Evolutionary conservation across 2,888 invertebrate species (phyloP), one percentile per base, ranked within the genome.

Genomic region (Aphodius granarius): DNA sequence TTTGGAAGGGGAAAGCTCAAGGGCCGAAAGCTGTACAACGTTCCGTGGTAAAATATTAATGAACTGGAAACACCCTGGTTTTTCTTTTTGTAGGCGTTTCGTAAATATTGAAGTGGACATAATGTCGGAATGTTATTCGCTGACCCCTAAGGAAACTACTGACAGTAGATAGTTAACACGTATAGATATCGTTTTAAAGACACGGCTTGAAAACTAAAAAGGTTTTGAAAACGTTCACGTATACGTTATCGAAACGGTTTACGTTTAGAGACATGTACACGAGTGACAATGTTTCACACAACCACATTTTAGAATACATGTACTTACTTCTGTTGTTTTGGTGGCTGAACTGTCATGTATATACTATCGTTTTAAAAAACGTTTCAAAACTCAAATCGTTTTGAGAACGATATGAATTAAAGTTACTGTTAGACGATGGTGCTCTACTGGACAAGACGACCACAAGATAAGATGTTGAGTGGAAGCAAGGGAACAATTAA

Each of bases 11-110:
- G 18, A 68, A 68, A 20, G n/a, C 68, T 22, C 20, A 68, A 65
- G 19, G 6, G 65, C 63, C 5, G 65, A 19, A 19, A 65, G 65
- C 65, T 19, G 65, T 18, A 65, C 65, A 65, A 20, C 68, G 18
- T 68, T 20, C 5, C 22, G n/a, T 20, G 20, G n/a, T 68, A 21
- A 68, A 19, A 68, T 68, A 68, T 68, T 20, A 68, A 68, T 68
- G 68, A 68, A 3, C 2, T 13, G 43, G 43, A 43, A 43, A 43
- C 43, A 43, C 43, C 43, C 43, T n/a, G 43, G 43, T 1, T 43
- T 43, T 43, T 43, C 9, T 43, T 43, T 43, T 43, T 13, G 43
- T 43, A 6, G 43, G 9, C 43, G 43, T 43, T 43, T 43, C 43
- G 43, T 43, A 6, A 43, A 43, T 43, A 43, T 43, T 43, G 13